These are phyloP conservation scores for Malacoctenus gilli DNA, from an alignment of 2,797 vertebrate species.

Conservation along the genomic window DNA sequence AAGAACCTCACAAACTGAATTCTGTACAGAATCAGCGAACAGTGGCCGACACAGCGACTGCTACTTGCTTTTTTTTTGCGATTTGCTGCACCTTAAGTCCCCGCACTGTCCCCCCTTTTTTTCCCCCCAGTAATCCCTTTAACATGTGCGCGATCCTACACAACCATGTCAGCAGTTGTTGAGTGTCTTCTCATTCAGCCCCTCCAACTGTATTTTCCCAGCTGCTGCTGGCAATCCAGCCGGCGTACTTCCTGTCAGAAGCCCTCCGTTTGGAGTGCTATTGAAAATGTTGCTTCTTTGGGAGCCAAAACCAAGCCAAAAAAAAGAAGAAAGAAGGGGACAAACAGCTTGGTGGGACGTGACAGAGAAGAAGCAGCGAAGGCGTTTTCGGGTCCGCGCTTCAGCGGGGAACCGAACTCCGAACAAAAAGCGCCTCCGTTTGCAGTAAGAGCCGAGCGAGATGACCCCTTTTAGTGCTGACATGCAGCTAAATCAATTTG, in stretches of 20 bases:
- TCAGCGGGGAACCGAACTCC: constrained; percentile 15
- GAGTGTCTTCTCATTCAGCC: constrained; percentile 13
- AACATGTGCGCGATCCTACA: no score
- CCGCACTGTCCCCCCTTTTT: no score
- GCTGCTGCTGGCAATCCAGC: constrained; percentile 27
- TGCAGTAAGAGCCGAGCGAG: constrained; percentile 52
- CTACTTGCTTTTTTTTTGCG: no score
- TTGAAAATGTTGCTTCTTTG: constrained; percentile 4
- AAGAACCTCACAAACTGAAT: no score
- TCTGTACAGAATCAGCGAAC: no score
- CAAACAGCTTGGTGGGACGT: background rate
- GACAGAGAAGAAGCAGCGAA: constrained; percentile 12
- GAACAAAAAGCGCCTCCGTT: constrained; percentile 46
- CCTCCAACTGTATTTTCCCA: constrained; percentile 23
- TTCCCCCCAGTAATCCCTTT: no score
- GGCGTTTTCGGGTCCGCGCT: constrained; percentile 6
- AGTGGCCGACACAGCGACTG: no score
- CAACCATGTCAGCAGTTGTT: no score
- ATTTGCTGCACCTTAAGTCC: no score
- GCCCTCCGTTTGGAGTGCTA: background rate
- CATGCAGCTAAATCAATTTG: constrained; percentile 70
- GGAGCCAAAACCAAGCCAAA: no score
- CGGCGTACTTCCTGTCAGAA: background rate
- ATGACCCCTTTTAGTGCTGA: constrained; percentile 48
- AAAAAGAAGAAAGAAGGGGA: no score